Conservation (phyloP, 2,797 vertebrate species). For the Muscicapa striata region DNA sequence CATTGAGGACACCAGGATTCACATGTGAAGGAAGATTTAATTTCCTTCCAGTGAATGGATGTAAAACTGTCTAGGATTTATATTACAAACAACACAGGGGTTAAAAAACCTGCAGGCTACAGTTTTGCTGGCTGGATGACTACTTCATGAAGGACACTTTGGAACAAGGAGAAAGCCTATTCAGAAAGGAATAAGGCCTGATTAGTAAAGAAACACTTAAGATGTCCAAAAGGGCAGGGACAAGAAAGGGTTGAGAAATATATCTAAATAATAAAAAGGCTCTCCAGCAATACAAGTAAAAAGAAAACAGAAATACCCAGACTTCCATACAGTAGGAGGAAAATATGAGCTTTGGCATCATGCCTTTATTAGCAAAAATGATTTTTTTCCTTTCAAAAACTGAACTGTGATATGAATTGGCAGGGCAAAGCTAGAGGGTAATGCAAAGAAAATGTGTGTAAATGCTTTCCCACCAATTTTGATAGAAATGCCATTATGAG, state of each 20-base stretch:
- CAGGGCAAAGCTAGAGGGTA: not conserved
- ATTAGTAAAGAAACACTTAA: not conserved
- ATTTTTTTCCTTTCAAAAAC: conserved; percentile 9
- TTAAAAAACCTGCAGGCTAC: conserved; percentile 2
- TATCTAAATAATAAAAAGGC: not conserved
- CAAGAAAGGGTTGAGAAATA: not conserved
- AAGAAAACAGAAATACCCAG: not conserved
- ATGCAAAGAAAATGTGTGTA: not conserved
- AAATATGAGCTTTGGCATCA: not conserved
- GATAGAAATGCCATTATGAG: not conserved
- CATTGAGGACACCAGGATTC: not conserved
- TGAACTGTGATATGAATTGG: not conserved
- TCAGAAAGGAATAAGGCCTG: not conserved
- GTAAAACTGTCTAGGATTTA: not conserved
- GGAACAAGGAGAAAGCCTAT: not conserved
- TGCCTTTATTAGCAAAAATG: not conserved
- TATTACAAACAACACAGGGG: not conserved
- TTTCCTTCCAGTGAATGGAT: not conserved
- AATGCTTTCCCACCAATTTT: not conserved
- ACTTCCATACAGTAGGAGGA: not conserved
- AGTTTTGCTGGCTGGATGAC: not conserved
- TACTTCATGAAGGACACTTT: not conserved
- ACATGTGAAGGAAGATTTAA: not conserved
- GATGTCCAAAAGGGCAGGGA: not conserved
- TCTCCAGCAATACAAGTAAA: not conserved